Conservation (phyloP, 2,113 vertebrate species). For the Aplodontia rufa region DNA sequence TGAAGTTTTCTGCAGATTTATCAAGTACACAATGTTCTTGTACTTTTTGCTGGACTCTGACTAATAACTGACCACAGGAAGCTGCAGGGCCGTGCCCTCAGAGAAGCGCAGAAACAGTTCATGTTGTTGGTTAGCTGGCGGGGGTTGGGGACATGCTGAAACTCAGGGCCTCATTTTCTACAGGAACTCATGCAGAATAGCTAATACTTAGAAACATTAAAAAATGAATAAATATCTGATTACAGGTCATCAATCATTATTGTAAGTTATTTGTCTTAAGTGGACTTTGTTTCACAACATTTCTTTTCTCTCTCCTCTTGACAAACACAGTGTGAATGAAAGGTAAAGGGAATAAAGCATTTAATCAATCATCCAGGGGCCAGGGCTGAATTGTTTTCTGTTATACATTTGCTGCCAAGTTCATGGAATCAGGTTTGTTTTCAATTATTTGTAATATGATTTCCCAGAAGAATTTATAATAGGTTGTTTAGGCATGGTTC, state of each 20-base stretch:
- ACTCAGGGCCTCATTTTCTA: not conserved
- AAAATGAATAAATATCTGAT: conserved; percentile 56
- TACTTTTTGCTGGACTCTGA: conserved; percentile 51
- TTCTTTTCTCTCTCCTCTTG: conserved; percentile 57
- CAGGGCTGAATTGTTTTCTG: conserved; percentile 63
- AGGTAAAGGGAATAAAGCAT: conserved; percentile 69
- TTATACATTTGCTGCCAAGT: conserved; percentile 69
- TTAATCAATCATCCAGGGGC: conserved; percentile 76
- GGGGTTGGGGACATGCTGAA: not conserved
- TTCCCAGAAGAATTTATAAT: conserved; percentile 72
- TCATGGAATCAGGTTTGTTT: conserved; percentile 75
- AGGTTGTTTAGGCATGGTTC: conserved; percentile 67
- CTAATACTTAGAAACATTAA: conserved; percentile 20
- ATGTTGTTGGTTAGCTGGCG: not conserved
- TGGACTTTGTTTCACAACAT: conserved; percentile 14
- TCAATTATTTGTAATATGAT: conserved; percentile 78
- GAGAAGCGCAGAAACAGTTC: conserved; percentile 38
- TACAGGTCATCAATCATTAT: conserved; percentile 56
- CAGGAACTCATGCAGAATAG: not conserved
- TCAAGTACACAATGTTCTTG: conserved; percentile 51
- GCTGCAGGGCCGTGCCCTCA: not conserved
- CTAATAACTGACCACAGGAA: conserved; percentile 63
- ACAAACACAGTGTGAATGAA: conserved; percentile 63
- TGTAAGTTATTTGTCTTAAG: conserved; percentile 39
- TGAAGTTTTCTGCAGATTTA: conserved; percentile 46